Percentiles rank a stretch among this genome's conserved stretches.
These are phyloP conservation scores for Chelonoidis abingdonii DNA, from an alignment of 2,113 vertebrate genomes.

Conservation along the genomic window DNA sequence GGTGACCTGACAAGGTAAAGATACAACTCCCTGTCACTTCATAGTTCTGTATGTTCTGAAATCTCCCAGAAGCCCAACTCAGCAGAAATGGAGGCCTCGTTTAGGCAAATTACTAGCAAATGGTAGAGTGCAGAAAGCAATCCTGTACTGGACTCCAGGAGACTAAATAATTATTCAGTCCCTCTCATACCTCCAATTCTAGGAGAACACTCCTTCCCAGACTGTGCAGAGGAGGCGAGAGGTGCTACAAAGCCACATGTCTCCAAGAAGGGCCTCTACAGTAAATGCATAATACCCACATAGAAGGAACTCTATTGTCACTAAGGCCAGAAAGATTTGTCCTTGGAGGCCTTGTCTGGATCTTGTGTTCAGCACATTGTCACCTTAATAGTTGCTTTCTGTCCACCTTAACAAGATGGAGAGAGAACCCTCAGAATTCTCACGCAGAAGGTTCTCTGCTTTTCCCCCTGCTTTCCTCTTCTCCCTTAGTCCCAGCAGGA, in stretches of 20 bases:
- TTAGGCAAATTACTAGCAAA: neutral
- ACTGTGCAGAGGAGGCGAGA: neutral
- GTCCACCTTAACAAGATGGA: neutral
- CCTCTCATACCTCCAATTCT: conserved; percentile 11
- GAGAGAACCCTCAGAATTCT: too few species aligned
- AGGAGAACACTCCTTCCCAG: conserved; percentile 26
- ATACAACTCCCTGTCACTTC: neutral
- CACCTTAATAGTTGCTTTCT: neutral
- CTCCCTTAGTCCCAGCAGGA: neutral
- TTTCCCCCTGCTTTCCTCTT: neutral
- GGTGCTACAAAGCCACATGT: neutral
- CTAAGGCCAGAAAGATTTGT: neutral
- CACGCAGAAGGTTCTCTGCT: neutral
- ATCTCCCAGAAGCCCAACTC: rapidly evolving
- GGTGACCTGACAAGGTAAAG: conserved; percentile 43
- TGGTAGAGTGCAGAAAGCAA: neutral
- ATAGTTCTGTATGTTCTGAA: neutral
- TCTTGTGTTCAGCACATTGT: neutral
- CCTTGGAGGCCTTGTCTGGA: neutral
- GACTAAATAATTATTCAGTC: neutral
- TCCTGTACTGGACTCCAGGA: neutral
- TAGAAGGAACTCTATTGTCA: neutral
- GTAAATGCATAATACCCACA: rapidly evolving
- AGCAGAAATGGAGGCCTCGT: neutral
- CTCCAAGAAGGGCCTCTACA: neutral